A percentile compares a stretch with the other conserved stretches of the same genome.
Evolutionary conservation across 2,113 vertebrate genomes (phyloP).

Genomic region (Laticauda laticaudata): DNA sequence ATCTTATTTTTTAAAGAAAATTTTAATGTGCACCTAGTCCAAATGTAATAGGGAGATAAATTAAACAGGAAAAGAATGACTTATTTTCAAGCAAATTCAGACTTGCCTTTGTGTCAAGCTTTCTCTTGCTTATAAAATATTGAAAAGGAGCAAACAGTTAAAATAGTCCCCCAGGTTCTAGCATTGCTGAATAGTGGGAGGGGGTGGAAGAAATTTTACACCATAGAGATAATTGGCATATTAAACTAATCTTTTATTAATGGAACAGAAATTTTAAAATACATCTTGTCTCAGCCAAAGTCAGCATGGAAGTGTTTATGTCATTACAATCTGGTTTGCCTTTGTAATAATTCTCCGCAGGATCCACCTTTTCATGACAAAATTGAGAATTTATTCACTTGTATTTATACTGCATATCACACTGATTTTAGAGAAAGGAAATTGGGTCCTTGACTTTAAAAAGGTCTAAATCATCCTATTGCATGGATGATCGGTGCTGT

Average conservation of each 20-base stretch:
- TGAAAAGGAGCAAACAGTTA: conserved; percentile 51
- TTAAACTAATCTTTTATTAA: conserved; percentile 59
- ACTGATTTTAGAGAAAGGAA: conserved; percentile 19
- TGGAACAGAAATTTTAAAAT: conserved; percentile 51
- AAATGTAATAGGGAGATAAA: conserved; percentile 30
- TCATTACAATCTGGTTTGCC: conserved; percentile 46
- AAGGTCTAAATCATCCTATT: conserved; percentile 24
- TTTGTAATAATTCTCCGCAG: conserved; percentile 53
- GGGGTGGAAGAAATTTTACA: conserved; percentile 30
- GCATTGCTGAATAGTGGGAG: conserved; percentile 14
- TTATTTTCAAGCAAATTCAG: conserved; percentile 20
- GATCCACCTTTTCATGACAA: conserved; percentile 26
- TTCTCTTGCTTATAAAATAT: conserved; percentile 34
- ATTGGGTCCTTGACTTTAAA: conserved; percentile 28
- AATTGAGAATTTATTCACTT: conserved; percentile 40
- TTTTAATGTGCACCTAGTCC: conserved; percentile 5
- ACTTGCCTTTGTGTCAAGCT: background rate
- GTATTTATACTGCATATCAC: conserved; percentile 15
- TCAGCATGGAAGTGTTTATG: conserved; percentile 59
- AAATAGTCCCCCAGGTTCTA: conserved; percentile 41
- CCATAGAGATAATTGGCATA: conserved; percentile 53
- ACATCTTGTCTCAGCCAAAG: conserved; percentile 52
- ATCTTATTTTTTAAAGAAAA: background rate
- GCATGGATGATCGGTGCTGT: background rate
- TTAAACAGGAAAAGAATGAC: conserved; percentile 5